These are phyloP conservation scores for Diplodus puntazzo DNA, from an alignment of 2,797 vertebrate species.

Conservation along the genomic window DNA sequence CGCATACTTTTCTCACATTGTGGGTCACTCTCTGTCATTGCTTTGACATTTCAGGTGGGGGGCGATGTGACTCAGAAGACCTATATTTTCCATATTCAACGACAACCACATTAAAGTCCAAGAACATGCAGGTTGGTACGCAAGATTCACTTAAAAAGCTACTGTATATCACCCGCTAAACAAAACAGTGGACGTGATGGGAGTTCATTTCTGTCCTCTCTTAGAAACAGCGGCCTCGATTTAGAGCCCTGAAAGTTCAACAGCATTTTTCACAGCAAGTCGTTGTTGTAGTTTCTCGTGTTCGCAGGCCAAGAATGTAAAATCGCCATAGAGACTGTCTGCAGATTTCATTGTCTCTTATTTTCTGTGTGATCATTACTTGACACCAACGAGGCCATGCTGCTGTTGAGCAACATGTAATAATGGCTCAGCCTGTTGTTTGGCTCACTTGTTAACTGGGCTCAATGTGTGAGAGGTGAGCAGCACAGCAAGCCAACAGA, in stretches of 20 bases:
- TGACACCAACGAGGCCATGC: conserved; percentile 4
- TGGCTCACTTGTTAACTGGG: conserved; percentile 26
- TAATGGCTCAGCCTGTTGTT: background rate
- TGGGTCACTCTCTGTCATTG: background rate
- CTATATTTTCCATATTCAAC: background rate
- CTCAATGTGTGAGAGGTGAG: conserved; percentile 17
- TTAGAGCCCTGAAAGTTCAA: conserved; percentile 76
- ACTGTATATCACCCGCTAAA: conserved; percentile 29
- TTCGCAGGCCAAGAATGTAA: conserved; percentile 68
- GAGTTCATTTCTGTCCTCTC: conserved; percentile 34
- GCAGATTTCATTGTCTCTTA: conserved; percentile 30
- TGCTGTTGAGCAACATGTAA: conserved; percentile 31
- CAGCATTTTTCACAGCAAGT: conserved; percentile 45
- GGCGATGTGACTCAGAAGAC: background rate
- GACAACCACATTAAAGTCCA: background rate
- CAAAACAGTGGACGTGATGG: conserved; percentile 32
- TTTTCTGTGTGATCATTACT: conserved; percentile 38
- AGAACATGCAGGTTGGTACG: background rate
- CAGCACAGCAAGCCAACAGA: conserved; percentile 20
- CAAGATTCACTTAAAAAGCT: background rate
- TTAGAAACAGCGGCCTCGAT: conserved; percentile 43
- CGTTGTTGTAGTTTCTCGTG: conserved; percentile 63
- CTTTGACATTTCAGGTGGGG: conserved; percentile 7
- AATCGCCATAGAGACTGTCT: conserved; percentile 32
- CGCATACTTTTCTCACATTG: conserved; percentile 30